phyloP scores from a whole-genome alignment of 2,888 invertebrate species.

The Choristoneura rosaceana region DNA sequence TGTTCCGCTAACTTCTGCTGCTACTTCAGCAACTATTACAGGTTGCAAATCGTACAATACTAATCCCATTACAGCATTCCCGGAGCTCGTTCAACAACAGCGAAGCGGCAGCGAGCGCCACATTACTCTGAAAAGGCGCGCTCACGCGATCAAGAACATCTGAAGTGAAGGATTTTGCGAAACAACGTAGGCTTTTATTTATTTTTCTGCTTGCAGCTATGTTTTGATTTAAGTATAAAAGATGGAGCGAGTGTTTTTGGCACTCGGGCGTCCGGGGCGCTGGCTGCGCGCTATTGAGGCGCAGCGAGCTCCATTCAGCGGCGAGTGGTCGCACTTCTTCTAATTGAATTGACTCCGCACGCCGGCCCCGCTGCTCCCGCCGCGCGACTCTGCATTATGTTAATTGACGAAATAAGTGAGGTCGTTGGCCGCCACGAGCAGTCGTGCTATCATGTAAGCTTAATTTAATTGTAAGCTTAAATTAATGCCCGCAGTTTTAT shows the following conservation, averaged over 20 bases:
- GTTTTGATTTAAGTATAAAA: neutral
- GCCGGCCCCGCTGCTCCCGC: slow-evolving; percentile 5
- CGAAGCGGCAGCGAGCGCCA: neutral
- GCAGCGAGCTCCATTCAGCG: slow-evolving; percentile 20
- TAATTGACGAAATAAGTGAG: slow-evolving; percentile 38
- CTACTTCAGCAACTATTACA: neutral
- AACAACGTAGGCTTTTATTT: neutral
- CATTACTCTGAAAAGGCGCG: neutral
- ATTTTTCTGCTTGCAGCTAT: neutral
- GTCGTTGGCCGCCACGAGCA: slow-evolving; percentile 17
- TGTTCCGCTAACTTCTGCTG: neutral
- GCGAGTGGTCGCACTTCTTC: slow-evolving; percentile 36
- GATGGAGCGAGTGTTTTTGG: neutral
- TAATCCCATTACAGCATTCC: neutral
- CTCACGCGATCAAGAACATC: neutral
- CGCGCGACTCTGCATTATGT: slow-evolving; percentile 24
- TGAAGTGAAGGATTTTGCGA: neutral
- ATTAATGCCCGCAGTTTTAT: slow-evolving; percentile 24
- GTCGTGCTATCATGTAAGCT: slow-evolving; percentile 25
- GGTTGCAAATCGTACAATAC: neutral
- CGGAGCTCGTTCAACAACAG: neutral
- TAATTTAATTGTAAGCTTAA: slow-evolving; percentile 38
- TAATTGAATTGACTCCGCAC: slow-evolving; percentile 36
- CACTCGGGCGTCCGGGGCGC: neutral
- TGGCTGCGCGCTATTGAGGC: slow-evolving; percentile 23